Evolutionary conservation across 35 echinoderm and acorn worm genomes (phyloP).

Genomic region (Holothuria glaberrima): DNA sequence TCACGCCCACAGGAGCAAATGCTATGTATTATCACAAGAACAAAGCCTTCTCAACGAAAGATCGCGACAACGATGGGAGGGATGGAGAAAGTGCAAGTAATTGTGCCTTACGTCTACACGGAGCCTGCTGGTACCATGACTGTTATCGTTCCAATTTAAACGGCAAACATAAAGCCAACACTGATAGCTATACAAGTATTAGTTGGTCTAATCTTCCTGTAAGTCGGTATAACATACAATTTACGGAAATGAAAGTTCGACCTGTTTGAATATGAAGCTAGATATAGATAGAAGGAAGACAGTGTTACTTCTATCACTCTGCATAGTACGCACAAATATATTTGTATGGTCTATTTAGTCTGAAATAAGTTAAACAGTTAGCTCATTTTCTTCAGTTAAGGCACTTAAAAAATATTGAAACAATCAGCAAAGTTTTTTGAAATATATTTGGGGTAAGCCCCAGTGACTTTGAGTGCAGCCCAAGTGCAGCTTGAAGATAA

Average conservation of each 20-base stretch:
- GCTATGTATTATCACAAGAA: neutral
- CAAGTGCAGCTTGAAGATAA: too few relatives aligned
- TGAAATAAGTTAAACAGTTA: too few relatives aligned
- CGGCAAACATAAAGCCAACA: neutral
- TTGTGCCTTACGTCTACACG: neutral
- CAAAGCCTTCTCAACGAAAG: neutral
- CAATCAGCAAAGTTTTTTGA: too few relatives aligned
- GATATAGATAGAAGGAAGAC: too few relatives aligned
- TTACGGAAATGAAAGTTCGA: neutral
- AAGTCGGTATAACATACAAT: neutral
- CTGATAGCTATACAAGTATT: neutral
- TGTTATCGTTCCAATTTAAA: neutral
- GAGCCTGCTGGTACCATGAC: neutral
- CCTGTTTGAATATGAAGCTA: too few relatives aligned
- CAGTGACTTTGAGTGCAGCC: too few relatives aligned
- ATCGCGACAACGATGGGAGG: neutral
- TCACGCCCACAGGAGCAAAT: neutral
- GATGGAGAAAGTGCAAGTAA: neutral
- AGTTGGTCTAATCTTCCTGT: neutral
- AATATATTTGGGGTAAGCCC: too few relatives aligned
- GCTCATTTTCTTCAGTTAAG: too few relatives aligned
- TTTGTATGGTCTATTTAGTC: too few relatives aligned
- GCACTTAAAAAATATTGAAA: too few relatives aligned
- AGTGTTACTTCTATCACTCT: too few relatives aligned
- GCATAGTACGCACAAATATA: too few relatives aligned